phyloP scores from a whole-genome alignment of 1,140 invertebrate species.

The Lycorma delicatula region DNA sequence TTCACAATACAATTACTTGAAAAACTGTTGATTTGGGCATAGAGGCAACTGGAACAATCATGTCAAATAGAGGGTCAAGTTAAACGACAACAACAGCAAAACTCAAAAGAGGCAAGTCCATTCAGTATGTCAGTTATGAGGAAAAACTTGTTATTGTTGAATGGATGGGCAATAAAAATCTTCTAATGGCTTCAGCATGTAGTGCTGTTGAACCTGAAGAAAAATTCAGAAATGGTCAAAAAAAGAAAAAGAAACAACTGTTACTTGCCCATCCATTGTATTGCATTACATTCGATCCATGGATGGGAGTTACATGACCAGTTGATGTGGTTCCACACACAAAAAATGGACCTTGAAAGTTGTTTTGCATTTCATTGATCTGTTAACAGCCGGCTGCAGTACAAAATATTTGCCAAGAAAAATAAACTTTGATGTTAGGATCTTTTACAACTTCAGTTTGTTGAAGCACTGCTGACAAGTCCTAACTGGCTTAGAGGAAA shows the following conservation, averaged over 20 bases:
- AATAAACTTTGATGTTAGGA: slow-evolving; percentile 2
- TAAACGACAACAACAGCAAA: slow-evolving; percentile 1
- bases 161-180: slow-evolving; percentile 14
- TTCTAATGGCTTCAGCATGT: slow-evolving; percentile 17
- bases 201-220: slow-evolving; percentile 11
- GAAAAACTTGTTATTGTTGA: slow-evolving; percentile 12
- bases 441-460: not conserved
- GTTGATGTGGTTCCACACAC: slow-evolving; percentile 27
- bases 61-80: slow-evolving; percentile 8
- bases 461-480: too few species aligned
- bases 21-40: not conserved
- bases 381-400: slow-evolving; percentile 32
- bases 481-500: too few species aligned
- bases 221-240: slow-evolving; percentile 28
- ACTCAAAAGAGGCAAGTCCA: not conserved
- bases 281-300: slow-evolving; percentile 32
- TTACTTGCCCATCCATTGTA: slow-evolving; percentile 27
- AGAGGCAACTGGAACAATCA: slow-evolving; percentile 13
- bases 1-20: slow-evolving; percentile 17
- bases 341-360: slow-evolving; percentile 31
- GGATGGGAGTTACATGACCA: slow-evolving; percentile 32
- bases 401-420: not conserved
- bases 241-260: slow-evolving; percentile 25
- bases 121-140: not conserved
- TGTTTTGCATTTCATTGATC: slow-evolving; percentile 29